A percentile compares a stretch with the other conserved stretches of the same genome.
Conservation (phyloP, 2,888 invertebrate species). For the Zygogramma bicolorata region DNA sequence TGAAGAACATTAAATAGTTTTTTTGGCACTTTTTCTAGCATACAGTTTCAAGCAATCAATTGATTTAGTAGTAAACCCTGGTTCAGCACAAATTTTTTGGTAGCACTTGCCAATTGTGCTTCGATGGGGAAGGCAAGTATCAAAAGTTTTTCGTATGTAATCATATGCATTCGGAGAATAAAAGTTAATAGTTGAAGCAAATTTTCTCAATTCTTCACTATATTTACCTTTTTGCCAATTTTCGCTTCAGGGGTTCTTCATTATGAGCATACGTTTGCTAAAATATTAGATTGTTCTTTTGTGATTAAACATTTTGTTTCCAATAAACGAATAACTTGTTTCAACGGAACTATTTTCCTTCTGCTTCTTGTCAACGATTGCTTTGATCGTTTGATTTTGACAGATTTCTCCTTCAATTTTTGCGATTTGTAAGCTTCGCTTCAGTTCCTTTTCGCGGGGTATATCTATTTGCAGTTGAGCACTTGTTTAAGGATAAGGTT, state of each 20-base stretch:
- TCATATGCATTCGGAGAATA: conserved; percentile 53
- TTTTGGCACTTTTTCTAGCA: conserved; percentile 33
- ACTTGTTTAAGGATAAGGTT: not conserved
- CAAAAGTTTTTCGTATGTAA: conserved; percentile 57
- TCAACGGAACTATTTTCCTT: conserved; percentile 4
- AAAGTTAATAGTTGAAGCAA: conserved; percentile 38
- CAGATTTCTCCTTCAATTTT: not conserved
- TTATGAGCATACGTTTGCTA: not conserved
- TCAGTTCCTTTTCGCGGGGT: not conserved
- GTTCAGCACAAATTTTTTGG: conserved; percentile 50
- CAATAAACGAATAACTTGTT: not conserved
- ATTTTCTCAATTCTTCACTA: conserved; percentile 34
- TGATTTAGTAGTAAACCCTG: conserved; percentile 55
- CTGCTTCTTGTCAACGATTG: conserved; percentile 1
- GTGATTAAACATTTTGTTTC: conserved; percentile 6
- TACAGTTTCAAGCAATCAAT: conserved; percentile 40
- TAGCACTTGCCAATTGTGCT: conserved; percentile 58
- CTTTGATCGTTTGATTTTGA: conserved; percentile 13
- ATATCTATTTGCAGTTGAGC: not conserved
- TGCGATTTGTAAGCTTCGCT: not conserved
- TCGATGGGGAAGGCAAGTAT: conserved; percentile 53
- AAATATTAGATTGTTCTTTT: not conserved
- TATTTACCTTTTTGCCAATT: conserved; percentile 26
- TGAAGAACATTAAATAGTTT: conserved; percentile 38
- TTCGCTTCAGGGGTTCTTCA: conserved; percentile 24